Percentiles rank a stretch among this genome's conserved stretches.
These are phyloP conservation scores for Zele albiditarsus DNA, from an alignment of 2,888 invertebrate genomes.

Conservation along the genomic window DNA sequence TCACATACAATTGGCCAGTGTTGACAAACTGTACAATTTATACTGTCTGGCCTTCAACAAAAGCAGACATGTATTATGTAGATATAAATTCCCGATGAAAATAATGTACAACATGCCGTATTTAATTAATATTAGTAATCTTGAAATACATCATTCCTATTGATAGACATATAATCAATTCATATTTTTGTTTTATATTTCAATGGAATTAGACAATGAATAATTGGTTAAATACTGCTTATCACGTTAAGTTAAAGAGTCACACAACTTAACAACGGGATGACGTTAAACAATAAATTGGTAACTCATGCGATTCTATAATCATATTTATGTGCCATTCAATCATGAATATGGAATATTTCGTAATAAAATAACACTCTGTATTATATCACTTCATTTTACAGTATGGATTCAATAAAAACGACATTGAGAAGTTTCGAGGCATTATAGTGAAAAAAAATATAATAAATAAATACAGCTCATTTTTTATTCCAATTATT, in stretches of 20 bases:
- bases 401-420: background rate
- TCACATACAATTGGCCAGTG: constrained; percentile 31
- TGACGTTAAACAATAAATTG: constrained; percentile 25
- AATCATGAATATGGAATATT: background rate
- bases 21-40: constrained; percentile 22
- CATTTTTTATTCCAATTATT: background rate
- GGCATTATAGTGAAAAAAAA: constrained; percentile 15
- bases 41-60: background rate
- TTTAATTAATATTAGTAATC: background rate
- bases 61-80: background rate
- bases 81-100: background rate
- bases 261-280: background rate
- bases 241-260: constrained; percentile 7
- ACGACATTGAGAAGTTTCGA: background rate
- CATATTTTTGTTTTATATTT: background rate
- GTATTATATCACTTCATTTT: background rate
- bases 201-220: constrained; percentile 9
- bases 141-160: constrained; percentile 7
- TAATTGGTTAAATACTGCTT: constrained; percentile 22
- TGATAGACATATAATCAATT: background rate
- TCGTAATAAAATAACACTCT: constrained; percentile 15
- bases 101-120: constrained; percentile 13
- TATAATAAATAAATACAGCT: background rate
- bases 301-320: constrained; percentile 2
- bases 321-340: constrained; percentile 7